Base-by-base conservation (phyloP, 2,888 invertebrate species). In the Amorpha juglandis region DNA sequence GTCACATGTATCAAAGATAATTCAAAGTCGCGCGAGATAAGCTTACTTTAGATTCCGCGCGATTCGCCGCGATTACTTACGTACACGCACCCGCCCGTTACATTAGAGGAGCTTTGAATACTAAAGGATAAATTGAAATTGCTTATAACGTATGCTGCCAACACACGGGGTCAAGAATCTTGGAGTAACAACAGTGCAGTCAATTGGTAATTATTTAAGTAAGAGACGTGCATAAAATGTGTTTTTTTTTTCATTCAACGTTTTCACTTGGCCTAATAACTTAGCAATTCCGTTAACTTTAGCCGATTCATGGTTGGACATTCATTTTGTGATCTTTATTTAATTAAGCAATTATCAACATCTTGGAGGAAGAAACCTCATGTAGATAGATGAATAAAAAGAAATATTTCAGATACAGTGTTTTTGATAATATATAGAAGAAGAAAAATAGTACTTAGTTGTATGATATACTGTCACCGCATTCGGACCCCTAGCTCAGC, bases 1-100 rank as follows among this genome's bases (percentile, higher is more conserved):
- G 87, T 78, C 78, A 72, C 69, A 77, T 75, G 79, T 76, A 83
- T 83, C 82, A 84, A 83, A 76, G 71, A 84, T 83, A 76, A 78
- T 70, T 51, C 52, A 42, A 80, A 81, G 71, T 82, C 82, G 77
- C 81, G 84, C 77, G 74, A 71, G 76, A 79, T 81, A 76, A 82
- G 77, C 75, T 81, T 82, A 78, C 78, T 84, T 77, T 74, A 75
- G 75, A 77, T 76, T 75, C 75, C 27, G 63, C 48, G 53, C 66
- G 63, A 66, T 66, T 53, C 63, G 52, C 67, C 63, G 62, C 72
- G 71, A 68, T 73, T 71, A 71, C 72, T 73, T 71, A 71, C 63
- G 50, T 51, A 19, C 63, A 52, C 66, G 58, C 48, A 50, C 65
- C 65, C 58, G 67, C 65, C 74, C 74, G 74, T 75, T 80, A 78